Base-by-base conservation (phyloP, 2,113 vertebrate species). In the Epinephelus moara region DNA sequence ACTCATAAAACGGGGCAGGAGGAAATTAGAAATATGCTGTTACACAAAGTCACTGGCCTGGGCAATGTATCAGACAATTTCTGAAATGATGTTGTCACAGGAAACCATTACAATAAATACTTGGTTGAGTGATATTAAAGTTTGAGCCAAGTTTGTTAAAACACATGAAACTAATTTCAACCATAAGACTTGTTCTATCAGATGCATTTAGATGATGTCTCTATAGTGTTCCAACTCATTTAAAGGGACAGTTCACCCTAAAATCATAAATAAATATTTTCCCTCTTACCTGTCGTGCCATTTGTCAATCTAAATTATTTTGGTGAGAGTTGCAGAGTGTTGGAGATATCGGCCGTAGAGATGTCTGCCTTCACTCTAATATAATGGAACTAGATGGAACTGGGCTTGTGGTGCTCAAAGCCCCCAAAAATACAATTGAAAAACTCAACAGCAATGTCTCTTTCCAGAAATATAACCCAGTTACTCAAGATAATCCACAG, bases 1-100 rank as follows among this genome's bases (percentile, higher is more conserved):
- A 3, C 52, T 80, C 77, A 66, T 77, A 80, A 86, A 86, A 83
- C 37, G 33, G 33, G 19, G 11, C 13, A 64, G 33, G 55, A 61
- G 56, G 12, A 70, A 62, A 68, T 8, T 9, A 70, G 33, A 78
- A 89, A 81, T 64, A 81, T 70, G 73, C 74, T 70, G 64, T 67
- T 71, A 30, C 27, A 68, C 64, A 47, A 64, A 27, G 63, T 81
- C 57, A 70, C 64, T 56, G 63, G 72, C 55, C 73, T 71, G 77
- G 63, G 18, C 49, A 79, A 87, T 67, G 57, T 50, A 79, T 53
- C 49, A 71, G 49, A 63, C 52, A 57, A 70, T 50, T 72, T 62
- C 60, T 19, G 70, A 64, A 27, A 76, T 42, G 50, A 53, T 60
- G n/a, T 59, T 76, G 52, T 60, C 53, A 70, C 27, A 72, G 68